Conservation (phyloP, 92 coral and sea anemone genomes). For the Bergia puertoricense region DNA sequence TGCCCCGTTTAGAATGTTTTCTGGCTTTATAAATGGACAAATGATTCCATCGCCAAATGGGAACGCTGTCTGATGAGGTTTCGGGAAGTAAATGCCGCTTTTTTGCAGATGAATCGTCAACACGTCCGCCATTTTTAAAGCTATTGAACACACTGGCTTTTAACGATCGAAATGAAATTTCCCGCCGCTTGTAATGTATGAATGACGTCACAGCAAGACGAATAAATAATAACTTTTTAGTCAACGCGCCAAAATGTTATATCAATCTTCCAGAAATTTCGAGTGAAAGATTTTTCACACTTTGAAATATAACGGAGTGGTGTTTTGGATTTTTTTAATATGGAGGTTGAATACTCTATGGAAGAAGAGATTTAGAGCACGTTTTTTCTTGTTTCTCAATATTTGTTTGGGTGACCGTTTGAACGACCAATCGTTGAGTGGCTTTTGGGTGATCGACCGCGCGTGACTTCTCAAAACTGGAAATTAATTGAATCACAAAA, state of each 20-base stretch:
- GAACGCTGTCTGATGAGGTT: conserved; percentile 74
- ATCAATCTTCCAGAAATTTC: background rate
- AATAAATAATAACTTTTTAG: conserved; percentile 49
- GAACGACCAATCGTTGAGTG: conserved; percentile 11
- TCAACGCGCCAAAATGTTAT: conserved; percentile 24
- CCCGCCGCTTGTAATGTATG: conserved; percentile 79
- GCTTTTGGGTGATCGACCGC: background rate
- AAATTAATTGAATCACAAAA: background rate
- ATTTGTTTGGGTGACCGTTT: conserved; percentile 12
- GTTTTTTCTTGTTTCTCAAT: conserved; percentile 2
- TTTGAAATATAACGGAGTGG: background rate
- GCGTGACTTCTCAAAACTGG: conserved; percentile 12
- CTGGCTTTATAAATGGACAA: conserved; percentile 74
- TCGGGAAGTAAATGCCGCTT: conserved; percentile 86
- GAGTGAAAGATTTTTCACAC: background rate
- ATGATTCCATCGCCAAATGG: conserved; percentile 65
- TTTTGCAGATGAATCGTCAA: conserved; percentile 84
- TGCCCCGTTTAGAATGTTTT: conserved; percentile 50
- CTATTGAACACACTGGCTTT: conserved; percentile 28
- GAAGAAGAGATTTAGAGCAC: background rate
- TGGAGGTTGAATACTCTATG: background rate
- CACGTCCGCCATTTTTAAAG: conserved; percentile 99
- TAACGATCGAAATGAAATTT: conserved; percentile 73
- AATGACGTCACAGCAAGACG: conserved; percentile 33
- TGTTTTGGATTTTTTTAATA: background rate